phyloP scores from a whole-genome alignment of 2,888 invertebrate genomes.

The Spialia ferax region DNA sequence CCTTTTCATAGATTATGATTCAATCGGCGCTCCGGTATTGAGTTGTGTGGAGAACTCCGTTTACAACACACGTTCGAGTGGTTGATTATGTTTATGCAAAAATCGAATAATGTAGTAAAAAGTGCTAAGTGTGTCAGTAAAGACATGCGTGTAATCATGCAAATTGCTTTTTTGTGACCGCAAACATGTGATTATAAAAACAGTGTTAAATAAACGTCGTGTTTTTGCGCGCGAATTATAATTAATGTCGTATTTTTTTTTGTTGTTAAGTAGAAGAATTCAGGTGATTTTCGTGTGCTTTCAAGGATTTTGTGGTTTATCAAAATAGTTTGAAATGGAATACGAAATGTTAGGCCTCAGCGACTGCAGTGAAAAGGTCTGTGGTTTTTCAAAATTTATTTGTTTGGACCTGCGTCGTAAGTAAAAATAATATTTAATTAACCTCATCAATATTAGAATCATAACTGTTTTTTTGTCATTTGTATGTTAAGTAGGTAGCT shows the following conservation, averaged over 20 bases:
- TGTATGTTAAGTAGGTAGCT: not conserved
- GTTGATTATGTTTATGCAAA: not conserved
- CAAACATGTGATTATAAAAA: conserved; percentile 11
- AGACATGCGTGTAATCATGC: conserved; percentile 15
- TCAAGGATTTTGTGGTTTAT: not conserved
- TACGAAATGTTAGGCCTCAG: not conserved
- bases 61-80: not conserved
- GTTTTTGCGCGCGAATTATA: conserved; percentile 3
- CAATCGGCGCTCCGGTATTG: not conserved
- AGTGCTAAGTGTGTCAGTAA: conserved; percentile 16
- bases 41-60: conserved; percentile 8
- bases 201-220: conserved; percentile 4
- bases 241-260: not conserved
- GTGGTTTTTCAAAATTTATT: not conserved
- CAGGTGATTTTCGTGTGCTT: not conserved
- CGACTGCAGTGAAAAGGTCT: not conserved
- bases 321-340: conserved; percentile 2
- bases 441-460: not conserved
- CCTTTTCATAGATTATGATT: not conserved
- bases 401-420: no score
- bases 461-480: not conserved
- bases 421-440: no score
- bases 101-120: conserved; percentile 16
- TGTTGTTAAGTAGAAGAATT: not conserved
- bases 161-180: conserved; percentile 1